These are phyloP conservation scores for Eilema caniola DNA, from an alignment of 2,888 invertebrate species.

Conservation along the genomic window DNA sequence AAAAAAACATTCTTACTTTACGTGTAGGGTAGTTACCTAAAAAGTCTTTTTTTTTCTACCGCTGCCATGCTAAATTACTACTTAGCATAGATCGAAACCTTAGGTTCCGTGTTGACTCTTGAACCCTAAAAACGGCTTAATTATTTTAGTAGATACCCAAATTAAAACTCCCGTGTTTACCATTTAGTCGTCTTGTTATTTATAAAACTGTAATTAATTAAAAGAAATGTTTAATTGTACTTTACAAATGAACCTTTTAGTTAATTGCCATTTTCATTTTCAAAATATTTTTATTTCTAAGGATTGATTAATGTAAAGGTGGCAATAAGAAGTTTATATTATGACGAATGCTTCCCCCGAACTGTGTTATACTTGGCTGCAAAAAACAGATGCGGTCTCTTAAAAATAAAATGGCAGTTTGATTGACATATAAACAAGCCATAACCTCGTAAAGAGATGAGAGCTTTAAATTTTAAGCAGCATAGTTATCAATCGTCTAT, in stretches of 20 bases:
- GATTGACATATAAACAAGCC: no score
- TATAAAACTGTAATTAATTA: neutral
- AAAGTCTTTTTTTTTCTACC: no score
- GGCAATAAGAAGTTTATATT: neutral
- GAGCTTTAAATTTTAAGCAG: no score
- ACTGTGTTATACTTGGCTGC: no score
- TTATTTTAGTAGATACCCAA: neutral
- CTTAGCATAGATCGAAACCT: no score
- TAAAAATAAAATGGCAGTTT: neutral
- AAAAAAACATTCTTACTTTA: no score
- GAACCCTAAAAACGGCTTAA: neutral
- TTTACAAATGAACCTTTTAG: conserved; percentile 3
- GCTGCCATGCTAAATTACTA: no score
- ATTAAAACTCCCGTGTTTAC: neutral
- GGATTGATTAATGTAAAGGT: neutral
- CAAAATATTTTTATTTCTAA: neutral
- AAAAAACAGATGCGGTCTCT: neutral
- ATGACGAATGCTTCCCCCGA: neutral
- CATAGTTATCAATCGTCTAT: no score
- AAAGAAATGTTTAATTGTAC: conserved; percentile 2
- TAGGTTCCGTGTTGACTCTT: neutral
- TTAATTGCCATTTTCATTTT: conserved; percentile 2
- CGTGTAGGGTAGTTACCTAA: no score
- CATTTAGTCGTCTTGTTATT: neutral
- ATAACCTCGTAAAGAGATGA: no score